A percentile compares a stretch with the other conserved stretches of the same genome.
phyloP scores from a whole-genome alignment of 2,113 vertebrate species.

The Hydropotes inermis region DNA sequence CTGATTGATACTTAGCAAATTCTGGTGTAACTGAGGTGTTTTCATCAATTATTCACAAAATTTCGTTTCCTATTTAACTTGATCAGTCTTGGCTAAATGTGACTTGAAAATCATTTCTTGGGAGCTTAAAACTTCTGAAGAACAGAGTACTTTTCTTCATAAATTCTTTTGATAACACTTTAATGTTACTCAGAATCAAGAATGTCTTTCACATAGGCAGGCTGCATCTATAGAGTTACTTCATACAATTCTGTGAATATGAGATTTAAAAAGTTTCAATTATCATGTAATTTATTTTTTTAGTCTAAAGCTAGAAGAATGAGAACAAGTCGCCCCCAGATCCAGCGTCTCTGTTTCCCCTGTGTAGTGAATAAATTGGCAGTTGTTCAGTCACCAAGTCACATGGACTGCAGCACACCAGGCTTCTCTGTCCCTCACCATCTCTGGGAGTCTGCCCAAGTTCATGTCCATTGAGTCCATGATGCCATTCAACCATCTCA shows the following conservation, averaged over 20 bases:
- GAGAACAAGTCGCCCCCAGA: not conserved
- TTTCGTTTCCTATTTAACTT: not conserved
- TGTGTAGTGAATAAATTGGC: not conserved
- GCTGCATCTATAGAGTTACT: not conserved
- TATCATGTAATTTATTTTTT: not conserved
- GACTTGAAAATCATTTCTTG: not conserved
- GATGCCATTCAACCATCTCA: not conserved
- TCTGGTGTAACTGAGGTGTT: not conserved
- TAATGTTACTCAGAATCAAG: conserved; percentile 3
- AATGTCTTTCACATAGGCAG: not conserved
- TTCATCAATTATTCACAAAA: not conserved
- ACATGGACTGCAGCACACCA: not conserved
- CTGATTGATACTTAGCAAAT: not conserved
- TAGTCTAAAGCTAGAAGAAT: not conserved
- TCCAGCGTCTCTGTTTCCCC: not conserved
- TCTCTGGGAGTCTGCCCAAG: not conserved
- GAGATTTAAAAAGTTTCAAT: not conserved
- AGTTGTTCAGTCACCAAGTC: not conserved
- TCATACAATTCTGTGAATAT: not conserved
- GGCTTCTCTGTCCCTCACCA: not conserved
- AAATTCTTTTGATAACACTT: not conserved
- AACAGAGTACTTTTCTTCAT: not conserved
- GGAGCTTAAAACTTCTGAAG: not conserved
- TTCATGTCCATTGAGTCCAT: not conserved
- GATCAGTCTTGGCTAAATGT: not conserved